Evolutionary conservation across 1,140 invertebrate species (phyloP).

Genomic region (Augochlora pura): DNA sequence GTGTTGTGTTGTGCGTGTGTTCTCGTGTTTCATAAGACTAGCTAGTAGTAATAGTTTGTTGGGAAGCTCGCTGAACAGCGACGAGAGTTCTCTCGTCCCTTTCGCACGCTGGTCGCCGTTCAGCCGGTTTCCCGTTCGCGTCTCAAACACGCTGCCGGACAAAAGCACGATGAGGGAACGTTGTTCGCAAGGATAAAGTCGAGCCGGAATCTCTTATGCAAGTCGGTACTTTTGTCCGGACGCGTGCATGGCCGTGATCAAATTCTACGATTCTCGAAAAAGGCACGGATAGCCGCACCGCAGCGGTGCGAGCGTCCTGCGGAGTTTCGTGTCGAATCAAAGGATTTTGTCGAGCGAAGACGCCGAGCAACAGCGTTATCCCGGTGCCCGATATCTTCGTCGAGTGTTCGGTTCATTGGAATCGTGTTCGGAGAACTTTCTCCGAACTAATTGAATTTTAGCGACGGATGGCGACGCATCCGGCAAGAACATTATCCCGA

Average conservation of each 20-base stretch:
- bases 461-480: too few relatives aligned
- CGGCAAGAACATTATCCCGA: too few relatives aligned
- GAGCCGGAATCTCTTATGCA: too few relatives aligned
- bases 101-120: neutral
- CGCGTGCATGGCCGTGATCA: neutral
- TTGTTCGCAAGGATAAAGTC: too few relatives aligned
- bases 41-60: neutral
- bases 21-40: neutral
- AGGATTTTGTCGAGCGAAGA: neutral
- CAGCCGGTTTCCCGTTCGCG: neutral
- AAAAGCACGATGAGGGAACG: too few relatives aligned
- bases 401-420: neutral
- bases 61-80: constrained; percentile 13
- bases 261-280: neutral
- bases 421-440: constrained; percentile 41
- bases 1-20: constrained; percentile 25
- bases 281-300: neutral
- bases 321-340: neutral
- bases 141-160: too few relatives aligned
- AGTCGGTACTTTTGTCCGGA: too few relatives aligned
- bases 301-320: neutral
- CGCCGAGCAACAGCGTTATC: too few relatives aligned
- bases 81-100: neutral
- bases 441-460: neutral
- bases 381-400: too few relatives aligned